phyloP scores from a whole-genome alignment of 2,888 invertebrate species.

The Aphodius granarius region DNA sequence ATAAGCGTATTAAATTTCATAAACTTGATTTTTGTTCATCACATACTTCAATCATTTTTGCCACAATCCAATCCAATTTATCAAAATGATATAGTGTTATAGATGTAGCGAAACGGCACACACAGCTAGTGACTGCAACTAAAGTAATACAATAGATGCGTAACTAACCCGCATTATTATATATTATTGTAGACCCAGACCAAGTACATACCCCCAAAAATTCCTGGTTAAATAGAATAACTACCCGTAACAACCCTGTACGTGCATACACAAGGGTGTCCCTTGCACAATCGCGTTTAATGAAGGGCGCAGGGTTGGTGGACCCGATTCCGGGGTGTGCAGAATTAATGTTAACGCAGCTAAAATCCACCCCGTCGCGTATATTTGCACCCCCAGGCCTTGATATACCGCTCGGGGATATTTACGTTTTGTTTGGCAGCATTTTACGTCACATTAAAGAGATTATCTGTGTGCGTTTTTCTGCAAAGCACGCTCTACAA shows the following conservation, averaged over 20 bases:
- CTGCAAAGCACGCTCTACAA: neutral
- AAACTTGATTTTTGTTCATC: no score
- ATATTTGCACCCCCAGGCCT: neutral
- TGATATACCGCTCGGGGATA: conserved; percentile 2
- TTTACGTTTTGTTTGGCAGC: conserved; percentile 3
- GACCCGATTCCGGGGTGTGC: conserved; percentile 1
- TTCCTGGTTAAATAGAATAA: neutral
- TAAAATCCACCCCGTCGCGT: neutral
- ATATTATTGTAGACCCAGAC: neutral
- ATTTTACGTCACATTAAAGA: conserved; percentile 4
- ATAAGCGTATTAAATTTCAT: no score
- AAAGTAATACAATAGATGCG: neutral
- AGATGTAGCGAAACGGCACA: no score
- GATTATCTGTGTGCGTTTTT: conserved; percentile 7
- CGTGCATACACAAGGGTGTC: neutral
- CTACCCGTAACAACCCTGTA: neutral
- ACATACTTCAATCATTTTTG: no score
- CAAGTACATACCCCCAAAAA: neutral
- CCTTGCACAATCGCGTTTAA: neutral
- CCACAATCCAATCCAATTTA: no score
- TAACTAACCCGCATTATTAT: neutral
- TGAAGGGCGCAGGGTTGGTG: neutral
- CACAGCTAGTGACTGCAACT: no score
- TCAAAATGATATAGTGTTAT: no score
- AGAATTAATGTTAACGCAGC: conserved; percentile 3